Evolutionary conservation across 2,888 invertebrate species (phyloP), one percentile per base, ranked within the genome.

Genomic region (Halictus ligatus): DNA sequence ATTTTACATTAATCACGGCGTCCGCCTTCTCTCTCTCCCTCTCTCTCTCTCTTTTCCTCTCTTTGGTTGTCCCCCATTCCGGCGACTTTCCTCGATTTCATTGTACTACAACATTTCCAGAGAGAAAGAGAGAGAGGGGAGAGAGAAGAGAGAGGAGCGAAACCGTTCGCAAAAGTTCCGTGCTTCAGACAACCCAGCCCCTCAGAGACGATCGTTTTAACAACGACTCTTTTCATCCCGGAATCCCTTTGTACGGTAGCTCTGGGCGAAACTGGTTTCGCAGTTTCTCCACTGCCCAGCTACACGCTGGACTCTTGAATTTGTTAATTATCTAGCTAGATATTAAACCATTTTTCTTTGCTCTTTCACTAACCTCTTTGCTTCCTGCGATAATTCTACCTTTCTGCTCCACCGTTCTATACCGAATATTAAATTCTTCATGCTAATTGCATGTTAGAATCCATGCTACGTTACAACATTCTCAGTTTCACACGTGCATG

Each of bases 1-100:
- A 81, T 83, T 82, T 86, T 86, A 87, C 90, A 92, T 92, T 92
- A 92, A 93, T 93, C 92, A 92, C 86, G 50, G 75, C 75, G 69
- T 74, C 58, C 74, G 60, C 67, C 71, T 48, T 81, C 72, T 73
- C 60, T 64, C 18, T 29, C 67, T 35, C 67, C 35, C 25, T 18
- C 8, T 67, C 35, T 35, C 29, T 54, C 54, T 54, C 54, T 54
- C 54, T n/a, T 35, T 35, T 35, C 35, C 3, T 35, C 43, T 54
- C 54, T 21, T 60, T 58, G 18, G n/a, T 10, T 54, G 46, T n/a
- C 40, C 18, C 54, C 74, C n/a, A 25, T 40, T 78, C 50, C 48
- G 43, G 43, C 60, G 50, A 67, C 67, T 83, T 78, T 79, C 85
- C 76, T n/a, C 50, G 78, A 81, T 78, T 87, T 85, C 79, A 81